A percentile compares a stretch with the other conserved stretches of the same genome.
Evolutionary conservation across 1,140 invertebrate species (phyloP).

Genomic region (Heliothis virescens): DNA sequence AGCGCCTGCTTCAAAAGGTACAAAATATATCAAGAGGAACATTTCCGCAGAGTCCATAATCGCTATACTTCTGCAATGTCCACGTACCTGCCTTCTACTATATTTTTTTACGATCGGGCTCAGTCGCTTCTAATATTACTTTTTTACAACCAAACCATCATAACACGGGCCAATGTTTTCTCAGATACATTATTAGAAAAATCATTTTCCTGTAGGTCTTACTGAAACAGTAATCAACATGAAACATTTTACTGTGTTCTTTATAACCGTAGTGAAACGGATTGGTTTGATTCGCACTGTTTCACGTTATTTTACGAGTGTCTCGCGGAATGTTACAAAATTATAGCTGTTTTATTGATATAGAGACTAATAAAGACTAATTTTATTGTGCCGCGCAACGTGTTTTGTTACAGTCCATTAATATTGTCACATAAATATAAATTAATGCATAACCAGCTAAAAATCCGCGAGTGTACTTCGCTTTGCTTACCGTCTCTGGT

Average conservation of each 20-base stretch:
- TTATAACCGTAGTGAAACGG: conserved; percentile 23
- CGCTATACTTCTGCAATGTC: conserved; percentile 53
- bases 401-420: conserved; percentile 6
- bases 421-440: conserved; percentile 27
- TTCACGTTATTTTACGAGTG: conserved; percentile 39
- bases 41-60: conserved; percentile 27
- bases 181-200: conserved; percentile 41
- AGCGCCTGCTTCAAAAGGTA: conserved; percentile 1
- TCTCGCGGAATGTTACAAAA: conserved; percentile 21
- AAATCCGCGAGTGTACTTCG: not conserved
- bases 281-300: conserved; percentile 40
- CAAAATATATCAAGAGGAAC: conserved; percentile 23
- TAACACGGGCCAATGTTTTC: conserved; percentile 54
- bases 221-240: conserved; percentile 41
- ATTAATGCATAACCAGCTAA: conserved; percentile 8
- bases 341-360: conserved; percentile 34
- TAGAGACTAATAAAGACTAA: conserved; percentile 25
- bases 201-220: conserved; percentile 32
- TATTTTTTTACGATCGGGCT: conserved; percentile 66
- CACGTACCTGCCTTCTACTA: conserved; percentile 55
- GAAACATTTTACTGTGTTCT: conserved; percentile 43
- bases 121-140: conserved; percentile 63
- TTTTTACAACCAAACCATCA: conserved; percentile 69
- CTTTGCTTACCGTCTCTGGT: not conserved
- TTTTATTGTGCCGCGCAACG: conserved; percentile 21